These are phyloP conservation scores for Petrocephalus microphthalmus DNA, from an alignment of 2,113 vertebrate species.

Conservation along the genomic window DNA sequence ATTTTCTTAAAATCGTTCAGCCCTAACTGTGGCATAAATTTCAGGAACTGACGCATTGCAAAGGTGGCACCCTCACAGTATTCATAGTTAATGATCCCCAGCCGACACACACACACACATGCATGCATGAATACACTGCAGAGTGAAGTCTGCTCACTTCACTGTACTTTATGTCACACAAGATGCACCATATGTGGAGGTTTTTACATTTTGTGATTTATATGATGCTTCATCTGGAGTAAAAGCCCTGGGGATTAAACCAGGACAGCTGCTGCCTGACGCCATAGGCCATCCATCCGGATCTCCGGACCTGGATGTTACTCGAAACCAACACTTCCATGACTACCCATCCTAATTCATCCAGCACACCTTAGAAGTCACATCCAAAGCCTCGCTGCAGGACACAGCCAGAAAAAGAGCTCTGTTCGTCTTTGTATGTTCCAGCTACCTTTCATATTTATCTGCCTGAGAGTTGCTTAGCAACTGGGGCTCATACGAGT, in stretches of 20 bases:
- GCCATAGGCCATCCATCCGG: not conserved
- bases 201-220: not conserved
- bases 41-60: too few species aligned
- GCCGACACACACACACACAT: too few species aligned
- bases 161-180: not conserved
- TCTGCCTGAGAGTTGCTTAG: constrained; percentile 5
- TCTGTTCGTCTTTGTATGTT: not conserved
- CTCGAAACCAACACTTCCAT: not conserved
- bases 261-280: not conserved
- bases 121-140: not conserved
- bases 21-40: too few species aligned
- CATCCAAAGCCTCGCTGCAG: not conserved
- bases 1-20: too few species aligned
- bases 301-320: not conserved
- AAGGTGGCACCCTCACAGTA: not conserved
- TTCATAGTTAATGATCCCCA: not conserved
- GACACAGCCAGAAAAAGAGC: not conserved
- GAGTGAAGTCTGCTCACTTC: not conserved
- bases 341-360: not conserved
- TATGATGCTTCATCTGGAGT: not conserved
- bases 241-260: not conserved
- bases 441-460: constrained; percentile 5
- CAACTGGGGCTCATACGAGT: constrained; percentile 7
- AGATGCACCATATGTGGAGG: not conserved
- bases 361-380: not conserved